phyloP scores from a whole-genome alignment of 2,113 vertebrate genomes.

The Zingel zingel region DNA sequence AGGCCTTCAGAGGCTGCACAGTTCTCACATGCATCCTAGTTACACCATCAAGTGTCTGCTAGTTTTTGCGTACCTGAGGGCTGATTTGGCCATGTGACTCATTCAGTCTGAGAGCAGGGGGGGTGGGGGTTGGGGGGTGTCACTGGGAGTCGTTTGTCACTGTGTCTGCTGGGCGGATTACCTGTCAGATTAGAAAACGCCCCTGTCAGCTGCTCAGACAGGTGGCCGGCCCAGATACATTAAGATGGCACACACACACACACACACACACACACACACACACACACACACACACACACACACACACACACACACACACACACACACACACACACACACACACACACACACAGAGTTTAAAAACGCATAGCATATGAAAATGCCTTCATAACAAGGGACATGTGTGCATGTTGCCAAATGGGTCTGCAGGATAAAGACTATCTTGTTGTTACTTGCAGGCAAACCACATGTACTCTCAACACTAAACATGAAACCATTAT shows the following conservation, averaged over 20 bases:
- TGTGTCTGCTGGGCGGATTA: conserved; percentile 80
- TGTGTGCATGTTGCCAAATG: neutral
- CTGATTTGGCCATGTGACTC: conserved; percentile 51
- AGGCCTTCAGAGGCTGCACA: conserved; percentile 15
- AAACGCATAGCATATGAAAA: neutral
- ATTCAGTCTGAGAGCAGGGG: conserved; percentile 45
- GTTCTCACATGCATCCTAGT: conserved; percentile 1
- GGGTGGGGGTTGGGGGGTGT: conserved; percentile 45
- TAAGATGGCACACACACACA: conserved; percentile 55
- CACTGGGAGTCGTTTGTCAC: conserved; percentile 76
- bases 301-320: too few relatives aligned
- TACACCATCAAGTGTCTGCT: conserved; percentile 15
- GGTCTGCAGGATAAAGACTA: conserved; percentile 3
- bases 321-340: neutral
- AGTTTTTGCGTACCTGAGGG: conserved; percentile 19
- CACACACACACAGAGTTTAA: neutral
- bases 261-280: conserved; percentile 9
- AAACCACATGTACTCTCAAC: conserved; percentile 33
- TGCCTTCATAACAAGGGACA: conserved; percentile 3
- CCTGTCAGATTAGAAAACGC: conserved; percentile 84
- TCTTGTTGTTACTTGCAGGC: conserved; percentile 14
- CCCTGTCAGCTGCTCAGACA: conserved; percentile 75
- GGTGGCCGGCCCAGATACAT: conserved; percentile 71
- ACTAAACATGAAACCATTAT: conserved; percentile 30
- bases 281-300: neutral